phyloP scores from a whole-genome alignment of 2,888 invertebrate species.

The Ceratothoa steindachneri region DNA sequence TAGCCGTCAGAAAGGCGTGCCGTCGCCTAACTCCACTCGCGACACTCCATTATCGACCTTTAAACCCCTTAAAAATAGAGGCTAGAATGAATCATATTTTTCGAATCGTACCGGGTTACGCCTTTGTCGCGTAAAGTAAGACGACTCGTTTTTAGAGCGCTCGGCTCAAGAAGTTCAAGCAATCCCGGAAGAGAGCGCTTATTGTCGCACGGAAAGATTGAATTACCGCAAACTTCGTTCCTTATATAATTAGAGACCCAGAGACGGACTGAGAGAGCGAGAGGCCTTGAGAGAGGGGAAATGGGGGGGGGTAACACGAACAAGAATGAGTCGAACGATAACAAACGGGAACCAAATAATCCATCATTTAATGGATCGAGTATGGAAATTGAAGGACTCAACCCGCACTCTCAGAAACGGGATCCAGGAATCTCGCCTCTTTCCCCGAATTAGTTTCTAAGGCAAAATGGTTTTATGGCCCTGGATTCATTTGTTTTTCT shows the following conservation, averaged over 20 bases:
- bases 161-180: constrained; percentile 28
- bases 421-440: too few relatives aligned
- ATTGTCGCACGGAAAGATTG: constrained; percentile 43
- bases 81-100: too few relatives aligned
- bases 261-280: not conserved
- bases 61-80: not conserved
- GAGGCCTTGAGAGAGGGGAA: too few relatives aligned
- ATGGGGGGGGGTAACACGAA: too few relatives aligned
- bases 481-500: not conserved
- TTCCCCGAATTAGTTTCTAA: not conserved
- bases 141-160: constrained; percentile 37
- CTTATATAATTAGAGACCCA: not conserved
- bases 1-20: not conserved
- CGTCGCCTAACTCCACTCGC: not conserved
- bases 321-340: not conserved
- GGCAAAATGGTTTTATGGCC: not conserved
- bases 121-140: constrained; percentile 11
- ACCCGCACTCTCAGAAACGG: too few relatives aligned
- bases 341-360: not conserved
- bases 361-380: not conserved
- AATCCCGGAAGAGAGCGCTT: constrained; percentile 37
- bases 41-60: not conserved
- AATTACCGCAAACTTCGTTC: constrained; percentile 35
- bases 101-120: too few relatives aligned
- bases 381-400: not conserved